phyloP scores from a whole-genome alignment of 2,888 invertebrate species.

The Folsomia manolachei region DNA sequence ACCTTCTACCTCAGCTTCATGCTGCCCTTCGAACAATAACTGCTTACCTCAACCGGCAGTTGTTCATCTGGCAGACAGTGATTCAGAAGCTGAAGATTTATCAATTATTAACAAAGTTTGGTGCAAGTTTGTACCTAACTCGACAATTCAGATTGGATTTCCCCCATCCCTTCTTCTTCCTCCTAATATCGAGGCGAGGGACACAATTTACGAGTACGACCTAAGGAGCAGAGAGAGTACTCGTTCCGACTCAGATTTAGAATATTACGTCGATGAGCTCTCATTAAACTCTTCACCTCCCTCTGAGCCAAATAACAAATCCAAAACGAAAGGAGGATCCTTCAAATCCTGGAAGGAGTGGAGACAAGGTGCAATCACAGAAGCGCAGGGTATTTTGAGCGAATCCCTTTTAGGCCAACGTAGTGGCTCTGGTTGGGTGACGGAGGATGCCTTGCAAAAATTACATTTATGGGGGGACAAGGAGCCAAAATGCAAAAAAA shows the following conservation, averaged over 20 bases:
- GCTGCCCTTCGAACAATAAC: slow-evolving; percentile 6
- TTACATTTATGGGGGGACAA: slow-evolving; percentile 25
- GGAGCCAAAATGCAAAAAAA: background rate
- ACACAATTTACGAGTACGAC: slow-evolving; percentile 28
- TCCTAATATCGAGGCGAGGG: slow-evolving; percentile 21
- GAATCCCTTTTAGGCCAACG: slow-evolving; percentile 33
- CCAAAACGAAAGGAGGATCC: background rate
- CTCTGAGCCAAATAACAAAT: background rate
- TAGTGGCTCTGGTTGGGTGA: background rate
- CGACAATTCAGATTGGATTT: slow-evolving; percentile 26
- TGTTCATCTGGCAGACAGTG: slow-evolving; percentile 39
- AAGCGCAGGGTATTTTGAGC: slow-evolving; percentile 36
- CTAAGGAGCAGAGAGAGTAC: slow-evolving; percentile 18
- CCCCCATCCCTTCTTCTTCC: slow-evolving; percentile 41
- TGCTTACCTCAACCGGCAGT: slow-evolving; percentile 5
- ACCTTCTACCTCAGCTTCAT: slow-evolving; percentile 30
- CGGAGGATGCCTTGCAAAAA: slow-evolving; percentile 24
- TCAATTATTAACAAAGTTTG: slow-evolving; percentile 29
- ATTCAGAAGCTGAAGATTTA: slow-evolving; percentile 30
- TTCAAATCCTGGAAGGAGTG: slow-evolving; percentile 42
- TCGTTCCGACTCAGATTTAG: slow-evolving; percentile 33
- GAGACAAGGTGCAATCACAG: slow-evolving; percentile 31
- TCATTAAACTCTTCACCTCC: slow-evolving; percentile 29
- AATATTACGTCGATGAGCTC: slow-evolving; percentile 35
- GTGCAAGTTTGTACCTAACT: slow-evolving; percentile 38